phyloP scores from a whole-genome alignment of 2,113 vertebrate genomes.

The Perca fluviatilis region DNA sequence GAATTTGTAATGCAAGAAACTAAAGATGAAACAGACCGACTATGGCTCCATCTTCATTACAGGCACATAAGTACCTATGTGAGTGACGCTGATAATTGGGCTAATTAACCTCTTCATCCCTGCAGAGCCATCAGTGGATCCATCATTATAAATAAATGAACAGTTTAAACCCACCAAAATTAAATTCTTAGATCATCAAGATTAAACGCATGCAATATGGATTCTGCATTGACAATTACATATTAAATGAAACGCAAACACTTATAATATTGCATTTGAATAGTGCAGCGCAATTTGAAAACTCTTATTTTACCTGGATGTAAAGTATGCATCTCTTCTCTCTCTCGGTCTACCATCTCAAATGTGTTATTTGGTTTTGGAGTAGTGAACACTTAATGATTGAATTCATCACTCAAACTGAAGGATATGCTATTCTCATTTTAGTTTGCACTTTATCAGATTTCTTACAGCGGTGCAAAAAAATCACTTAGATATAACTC shows the following conservation, averaged over 20 bases:
- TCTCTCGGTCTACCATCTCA: not conserved
- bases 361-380: not conserved
- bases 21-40: not conserved
- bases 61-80: not conserved
- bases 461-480: not conserved
- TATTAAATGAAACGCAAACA: not conserved
- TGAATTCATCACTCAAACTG: not conserved
- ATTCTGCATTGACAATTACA: not conserved
- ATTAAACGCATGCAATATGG: not conserved
- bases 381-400: not conserved
- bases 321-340: no score
- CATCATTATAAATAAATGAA: not conserved
- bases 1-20: not conserved
- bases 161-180: not conserved
- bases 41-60: not conserved
- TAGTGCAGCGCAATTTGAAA: not conserved
- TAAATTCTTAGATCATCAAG: not conserved
- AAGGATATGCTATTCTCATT: not conserved
- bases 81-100: constrained; percentile 37
- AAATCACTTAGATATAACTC: not conserved
- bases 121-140: not conserved
- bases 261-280: not conserved
- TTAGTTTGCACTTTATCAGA: not conserved
- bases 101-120: constrained; percentile 23
- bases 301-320: not conserved